Evolutionary conservation across 2,113 vertebrate genomes (phyloP), one percentile per base, ranked within the genome.

Genomic region (Caranx ignobilis): DNA sequence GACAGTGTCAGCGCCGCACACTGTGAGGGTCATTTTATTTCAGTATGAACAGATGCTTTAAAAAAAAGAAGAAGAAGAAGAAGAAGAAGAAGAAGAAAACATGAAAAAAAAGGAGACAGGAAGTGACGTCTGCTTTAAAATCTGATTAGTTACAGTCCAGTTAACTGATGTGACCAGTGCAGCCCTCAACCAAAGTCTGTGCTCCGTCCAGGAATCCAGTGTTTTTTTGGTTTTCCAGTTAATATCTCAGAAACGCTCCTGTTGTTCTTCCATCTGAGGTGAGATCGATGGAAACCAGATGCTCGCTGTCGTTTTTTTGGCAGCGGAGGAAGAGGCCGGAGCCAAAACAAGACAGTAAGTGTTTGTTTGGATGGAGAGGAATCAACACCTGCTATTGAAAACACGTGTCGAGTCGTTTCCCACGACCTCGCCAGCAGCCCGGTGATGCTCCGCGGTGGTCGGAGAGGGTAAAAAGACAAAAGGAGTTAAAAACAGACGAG

Each of bases 311-410:
- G n/a, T 59, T 26, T 26, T 26, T 26, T 69, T 75, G 90, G 86
- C 86, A 60, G 78, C 73, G 13, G 70, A 67, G 55, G 6, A 71
- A 73, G 47, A 62, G 37, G 11, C 55, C 70, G 0, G 52, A 57
- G 77, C 79, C 77, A 71, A 75, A 76, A 78, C 50, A 47, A 71
- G 66, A 79, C 85, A 62, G 71, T 77, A 62, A 86, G 75, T 26
- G 66, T 57, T 57, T 55, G 75, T 6, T 56, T 6, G 62, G 70
- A 77, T 66, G 79, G 48, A 32, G 41, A 75, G 52, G 82, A 83
- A 85, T 89, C 78, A 83, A 83, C 87, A 87, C 79, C 81, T 87
- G 85, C n/a, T 74, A 88, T 72, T 69, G 32, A 62, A 84, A 80
- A 83, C 77, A 71, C 4, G 37, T 81, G 75, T 69, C 52, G 35